phyloP scores from a whole-genome alignment of 1,140 invertebrate genomes.

The Ctenoplectra terminalis region DNA sequence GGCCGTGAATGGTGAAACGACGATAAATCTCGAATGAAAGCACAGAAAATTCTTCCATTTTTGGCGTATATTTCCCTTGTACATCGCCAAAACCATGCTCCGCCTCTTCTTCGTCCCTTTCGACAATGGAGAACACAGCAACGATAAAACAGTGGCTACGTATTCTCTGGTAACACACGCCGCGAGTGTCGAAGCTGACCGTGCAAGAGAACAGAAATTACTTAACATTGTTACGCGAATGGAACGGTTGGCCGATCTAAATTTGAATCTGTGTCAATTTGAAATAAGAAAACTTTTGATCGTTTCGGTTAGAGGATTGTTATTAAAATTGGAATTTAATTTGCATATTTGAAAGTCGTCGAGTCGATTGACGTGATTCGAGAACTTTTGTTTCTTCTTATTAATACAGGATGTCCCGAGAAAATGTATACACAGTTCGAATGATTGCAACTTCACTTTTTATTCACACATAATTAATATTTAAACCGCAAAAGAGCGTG shows the following conservation, averaged over 20 bases:
- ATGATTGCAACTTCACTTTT: too few relatives aligned
- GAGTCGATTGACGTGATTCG: too few relatives aligned
- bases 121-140: background rate
- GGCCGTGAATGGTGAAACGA: background rate
- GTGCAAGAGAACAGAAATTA: background rate
- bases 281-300: too few relatives aligned
- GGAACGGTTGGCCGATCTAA: background rate
- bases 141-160: background rate
- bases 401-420: background rate
- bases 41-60: background rate
- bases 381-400: background rate
- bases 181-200: background rate
- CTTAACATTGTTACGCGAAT: background rate
- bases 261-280: background rate
- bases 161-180: too few relatives aligned
- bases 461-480: too few relatives aligned
- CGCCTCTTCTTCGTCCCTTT: too few relatives aligned
- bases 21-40: background rate
- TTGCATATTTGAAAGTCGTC: too few relatives aligned
- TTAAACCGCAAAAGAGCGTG: too few relatives aligned
- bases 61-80: background rate
- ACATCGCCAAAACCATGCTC: too few relatives aligned
- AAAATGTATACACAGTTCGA: too few relatives aligned
- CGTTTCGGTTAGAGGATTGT: too few relatives aligned
- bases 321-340: too few relatives aligned